Evolutionary conservation across 2,888 invertebrate species (phyloP).

Genomic region (Eustalomyia histrio): DNA sequence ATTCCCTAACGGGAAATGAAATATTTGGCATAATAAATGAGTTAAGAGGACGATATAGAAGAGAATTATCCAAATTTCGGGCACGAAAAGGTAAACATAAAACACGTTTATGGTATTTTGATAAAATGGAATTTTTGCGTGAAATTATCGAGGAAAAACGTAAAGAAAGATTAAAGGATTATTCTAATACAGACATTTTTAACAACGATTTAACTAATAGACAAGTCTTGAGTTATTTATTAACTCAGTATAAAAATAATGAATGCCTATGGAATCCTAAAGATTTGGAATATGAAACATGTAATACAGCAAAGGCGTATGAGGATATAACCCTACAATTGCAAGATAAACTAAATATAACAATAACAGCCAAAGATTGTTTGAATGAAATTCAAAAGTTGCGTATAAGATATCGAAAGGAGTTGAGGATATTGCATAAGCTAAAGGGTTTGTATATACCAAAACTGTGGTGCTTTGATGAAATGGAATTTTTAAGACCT

Average conservation of each 20-base stretch:
- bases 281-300: constrained; percentile 69
- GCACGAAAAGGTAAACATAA: constrained; percentile 70
- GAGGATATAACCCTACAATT: constrained; percentile 69
- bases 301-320: constrained; percentile 69
- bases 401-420: constrained; percentile 73
- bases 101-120: constrained; percentile 73
- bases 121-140: constrained; percentile 72
- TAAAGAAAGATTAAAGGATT: constrained; percentile 22
- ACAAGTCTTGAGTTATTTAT: constrained; percentile 71
- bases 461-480: constrained; percentile 75
- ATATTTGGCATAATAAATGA: constrained; percentile 72
- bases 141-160: constrained; percentile 71
- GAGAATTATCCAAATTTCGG: constrained; percentile 72
- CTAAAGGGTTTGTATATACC: constrained; percentile 74
- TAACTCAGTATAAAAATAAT: constrained; percentile 68
- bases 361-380: constrained; percentile 70
- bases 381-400: constrained; percentile 72
- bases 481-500: constrained; percentile 73
- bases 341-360: constrained; percentile 68
- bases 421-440: constrained; percentile 72
- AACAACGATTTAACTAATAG: constrained; percentile 60
- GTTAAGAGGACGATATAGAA: constrained; percentile 71
- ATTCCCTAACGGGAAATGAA: constrained; percentile 69
- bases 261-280: constrained; percentile 74
- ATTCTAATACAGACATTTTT: neutral